A percentile compares a stretch with the other conserved stretches of the same genome.
Conservation (phyloP, 2,888 invertebrate genomes). For the Cataglyphis albicans region DNA sequence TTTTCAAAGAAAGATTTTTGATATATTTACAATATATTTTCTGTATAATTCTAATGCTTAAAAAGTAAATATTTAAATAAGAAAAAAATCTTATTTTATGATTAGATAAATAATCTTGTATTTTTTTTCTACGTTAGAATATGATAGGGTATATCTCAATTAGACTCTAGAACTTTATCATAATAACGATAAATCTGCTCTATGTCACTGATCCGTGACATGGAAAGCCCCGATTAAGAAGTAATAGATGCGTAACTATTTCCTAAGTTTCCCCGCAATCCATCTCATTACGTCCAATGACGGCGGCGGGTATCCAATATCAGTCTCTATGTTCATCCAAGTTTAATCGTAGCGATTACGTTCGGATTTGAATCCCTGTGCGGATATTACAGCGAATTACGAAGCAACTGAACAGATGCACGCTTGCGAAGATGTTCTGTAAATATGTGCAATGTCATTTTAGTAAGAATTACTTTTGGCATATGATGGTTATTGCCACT, state of each 20-base stretch:
- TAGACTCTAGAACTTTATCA: background rate
- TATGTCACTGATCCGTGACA: slow-evolving; percentile 35
- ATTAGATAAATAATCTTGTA: background rate
- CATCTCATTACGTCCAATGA: slow-evolving; percentile 51
- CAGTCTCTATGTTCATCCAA: slow-evolving; percentile 54
- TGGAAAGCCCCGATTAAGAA: slow-evolving; percentile 54
- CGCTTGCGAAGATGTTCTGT: slow-evolving; percentile 32
- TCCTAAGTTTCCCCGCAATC: slow-evolving; percentile 47
- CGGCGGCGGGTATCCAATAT: slow-evolving; percentile 43
- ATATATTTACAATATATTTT: background rate
- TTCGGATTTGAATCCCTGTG: slow-evolving; percentile 36
- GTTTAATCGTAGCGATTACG: slow-evolving; percentile 57
- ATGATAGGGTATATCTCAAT: background rate
- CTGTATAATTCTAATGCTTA: background rate
- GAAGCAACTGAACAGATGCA: slow-evolving; percentile 36
- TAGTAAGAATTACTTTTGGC: slow-evolving; percentile 3
- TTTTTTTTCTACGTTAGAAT: background rate
- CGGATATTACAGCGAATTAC: slow-evolving; percentile 53
- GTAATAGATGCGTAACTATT: slow-evolving; percentile 54
- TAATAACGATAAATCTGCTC: slow-evolving; percentile 45
- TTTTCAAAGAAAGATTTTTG: too few species aligned
- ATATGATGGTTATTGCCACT: background rate
- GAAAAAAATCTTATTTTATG: background rate
- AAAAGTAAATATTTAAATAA: background rate
- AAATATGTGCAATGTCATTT: background rate